phyloP scores from a whole-genome alignment of 2,113 vertebrate species.

The Lates calcarifer region DNA sequence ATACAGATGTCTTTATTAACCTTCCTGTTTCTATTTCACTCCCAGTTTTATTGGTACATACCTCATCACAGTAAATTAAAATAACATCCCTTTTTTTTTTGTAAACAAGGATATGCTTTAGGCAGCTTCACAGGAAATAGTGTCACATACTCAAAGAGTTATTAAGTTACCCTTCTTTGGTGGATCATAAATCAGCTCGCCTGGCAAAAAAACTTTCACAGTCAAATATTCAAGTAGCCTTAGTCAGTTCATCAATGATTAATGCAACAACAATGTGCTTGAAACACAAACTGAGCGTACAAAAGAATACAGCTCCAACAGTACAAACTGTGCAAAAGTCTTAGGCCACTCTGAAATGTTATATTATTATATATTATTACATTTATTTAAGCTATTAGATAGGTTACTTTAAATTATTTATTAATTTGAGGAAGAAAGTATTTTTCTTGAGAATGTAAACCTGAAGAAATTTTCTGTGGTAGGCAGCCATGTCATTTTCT shows the following conservation, averaged over 20 bases:
- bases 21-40: background rate
- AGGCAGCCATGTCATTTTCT: background rate
- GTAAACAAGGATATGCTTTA: background rate
- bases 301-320: slow-evolving; percentile 37
- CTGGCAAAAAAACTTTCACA: slow-evolving; percentile 36
- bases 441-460: background rate
- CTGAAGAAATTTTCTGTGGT: background rate
- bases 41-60: slow-evolving; percentile 16
- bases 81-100: background rate
- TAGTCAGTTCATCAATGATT: slow-evolving; percentile 48
- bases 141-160: background rate
- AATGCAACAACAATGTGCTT: slow-evolving; percentile 30
- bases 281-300: slow-evolving; percentile 12
- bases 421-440: background rate
- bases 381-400: background rate
- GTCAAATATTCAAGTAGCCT: slow-evolving; percentile 48
- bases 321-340: slow-evolving; percentile 5
- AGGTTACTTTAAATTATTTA: background rate
- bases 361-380: background rate
- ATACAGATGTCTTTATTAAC: background rate
- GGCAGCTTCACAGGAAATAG: slow-evolving; percentile 20
- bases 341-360: background rate
- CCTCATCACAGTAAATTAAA: background rate
- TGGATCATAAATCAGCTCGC: slow-evolving; percentile 15
- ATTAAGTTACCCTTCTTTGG: slow-evolving; percentile 15